Percentiles rank a stretch among this genome's conserved stretches.
These are phyloP conservation scores for Doris montereyensis DNA, from an alignment of 2,888 invertebrate genomes.

Conservation along the genomic window DNA sequence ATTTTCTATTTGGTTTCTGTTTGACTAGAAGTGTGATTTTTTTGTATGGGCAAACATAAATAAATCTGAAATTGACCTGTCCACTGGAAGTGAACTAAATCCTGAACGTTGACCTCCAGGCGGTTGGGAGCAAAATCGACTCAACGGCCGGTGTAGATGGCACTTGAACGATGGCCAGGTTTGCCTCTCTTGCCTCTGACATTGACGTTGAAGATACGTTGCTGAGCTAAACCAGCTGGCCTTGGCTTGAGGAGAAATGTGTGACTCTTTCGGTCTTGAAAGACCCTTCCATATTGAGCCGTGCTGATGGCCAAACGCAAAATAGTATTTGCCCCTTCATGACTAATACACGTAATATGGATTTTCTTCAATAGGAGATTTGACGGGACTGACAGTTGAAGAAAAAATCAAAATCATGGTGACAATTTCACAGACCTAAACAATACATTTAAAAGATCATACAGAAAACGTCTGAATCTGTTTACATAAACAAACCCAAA, in stretches of 20 bases:
- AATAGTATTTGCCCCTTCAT: conserved; percentile 57
- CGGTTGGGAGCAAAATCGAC: conserved; percentile 71
- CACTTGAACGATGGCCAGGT: conserved; percentile 72
- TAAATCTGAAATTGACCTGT: conserved; percentile 47
- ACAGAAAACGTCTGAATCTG: too few species aligned
- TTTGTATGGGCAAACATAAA: too few species aligned
- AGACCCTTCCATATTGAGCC: conserved; percentile 69
- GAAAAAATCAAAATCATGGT: too few species aligned
- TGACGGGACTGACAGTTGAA: conserved; percentile 16
- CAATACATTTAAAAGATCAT: too few species aligned
- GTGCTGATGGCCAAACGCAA: conserved; percentile 71
- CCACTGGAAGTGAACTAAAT: conserved; percentile 71
- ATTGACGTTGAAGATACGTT: conserved; percentile 64
- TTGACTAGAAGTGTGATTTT: too few species aligned
- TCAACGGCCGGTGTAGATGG: conserved; percentile 69
- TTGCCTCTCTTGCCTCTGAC: conserved; percentile 73
- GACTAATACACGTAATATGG: conserved; percentile 68
- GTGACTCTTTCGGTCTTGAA: conserved; percentile 71
- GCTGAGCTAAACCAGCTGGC: conserved; percentile 48
- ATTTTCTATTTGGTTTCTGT: too few species aligned
- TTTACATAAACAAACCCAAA: too few species aligned
- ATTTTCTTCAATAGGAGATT: conserved; percentile 68
- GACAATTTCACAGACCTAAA: too few species aligned
- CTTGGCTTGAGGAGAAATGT: conserved; percentile 64
- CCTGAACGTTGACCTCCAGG: conserved; percentile 56